Conservation (phyloP, 2,888 invertebrate species). For the Pecten maximus region DNA sequence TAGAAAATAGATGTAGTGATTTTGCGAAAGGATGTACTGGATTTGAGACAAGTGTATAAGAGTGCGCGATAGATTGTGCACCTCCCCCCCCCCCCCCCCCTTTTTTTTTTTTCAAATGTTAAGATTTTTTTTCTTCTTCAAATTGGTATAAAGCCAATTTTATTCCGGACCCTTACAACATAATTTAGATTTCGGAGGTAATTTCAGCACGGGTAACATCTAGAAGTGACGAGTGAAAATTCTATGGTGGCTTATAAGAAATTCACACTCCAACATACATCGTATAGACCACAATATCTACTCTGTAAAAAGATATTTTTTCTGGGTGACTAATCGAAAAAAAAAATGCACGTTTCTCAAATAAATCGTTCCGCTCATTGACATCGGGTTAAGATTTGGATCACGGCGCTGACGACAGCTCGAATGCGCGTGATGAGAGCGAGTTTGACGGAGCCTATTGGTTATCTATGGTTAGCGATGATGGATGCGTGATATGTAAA, state of each 20-base stretch:
- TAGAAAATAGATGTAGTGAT: too few species aligned
- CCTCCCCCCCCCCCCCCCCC: too few species aligned
- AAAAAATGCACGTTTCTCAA: neutral
- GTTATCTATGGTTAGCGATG: neutral
- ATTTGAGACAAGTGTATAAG: too few species aligned
- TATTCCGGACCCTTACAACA: neutral
- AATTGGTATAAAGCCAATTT: neutral
- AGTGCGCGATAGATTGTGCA: too few species aligned
- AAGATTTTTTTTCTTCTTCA: too few species aligned
- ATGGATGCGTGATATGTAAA: slow-evolving; percentile 15
- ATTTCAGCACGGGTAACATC: neutral
- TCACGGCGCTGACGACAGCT: neutral
- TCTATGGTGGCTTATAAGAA: neutral
- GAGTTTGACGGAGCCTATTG: neutral
- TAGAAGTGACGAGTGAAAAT: neutral
- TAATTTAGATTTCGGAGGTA: neutral
- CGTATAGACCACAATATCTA: neutral
- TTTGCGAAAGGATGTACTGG: too few species aligned
- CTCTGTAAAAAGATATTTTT: neutral
- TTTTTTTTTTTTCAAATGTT: too few species aligned
- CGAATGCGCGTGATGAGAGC: neutral
- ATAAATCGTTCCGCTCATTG: neutral
- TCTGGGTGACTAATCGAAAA: neutral
- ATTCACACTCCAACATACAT: too few species aligned
- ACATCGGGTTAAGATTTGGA: neutral